A percentile compares a stretch with the other conserved stretches of the same genome.
These are phyloP conservation scores for Drosophila atroscutellata DNA, from an alignment of 2,888 invertebrate genomes.

Conservation along the genomic window DNA sequence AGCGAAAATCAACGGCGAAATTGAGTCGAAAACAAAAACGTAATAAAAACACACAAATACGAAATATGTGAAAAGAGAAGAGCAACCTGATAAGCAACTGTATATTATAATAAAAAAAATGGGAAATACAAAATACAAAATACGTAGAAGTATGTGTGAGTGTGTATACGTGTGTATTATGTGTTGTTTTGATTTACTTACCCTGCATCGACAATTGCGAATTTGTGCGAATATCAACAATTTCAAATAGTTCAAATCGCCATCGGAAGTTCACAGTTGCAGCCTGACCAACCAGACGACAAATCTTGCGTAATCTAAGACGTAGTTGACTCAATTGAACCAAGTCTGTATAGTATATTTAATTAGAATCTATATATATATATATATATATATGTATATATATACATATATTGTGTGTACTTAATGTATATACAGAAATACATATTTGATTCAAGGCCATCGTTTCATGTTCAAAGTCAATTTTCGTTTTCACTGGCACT, in stretches of 20 bases:
- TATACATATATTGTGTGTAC: background rate
- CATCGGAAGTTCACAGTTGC: conserved; percentile 44
- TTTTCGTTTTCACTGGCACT: conserved; percentile 68
- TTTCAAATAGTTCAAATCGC: conserved; percentile 47
- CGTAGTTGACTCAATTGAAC: conserved; percentile 69
- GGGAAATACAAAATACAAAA: background rate
- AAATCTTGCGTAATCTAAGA: conserved; percentile 69
- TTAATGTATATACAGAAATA: background rate
- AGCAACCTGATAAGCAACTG: conserved; percentile 54
- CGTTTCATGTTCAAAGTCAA: conserved; percentile 56
- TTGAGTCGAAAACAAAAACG: conserved; percentile 64
- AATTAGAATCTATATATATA: conserved; percentile 9
- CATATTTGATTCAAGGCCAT: conserved; percentile 47
- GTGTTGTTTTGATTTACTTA: conserved; percentile 11
- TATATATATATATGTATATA: background rate
- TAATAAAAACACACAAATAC: conserved; percentile 63
- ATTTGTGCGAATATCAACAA: conserved; percentile 31
- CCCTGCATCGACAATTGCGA: conserved; percentile 12
- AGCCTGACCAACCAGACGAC: conserved; percentile 22
- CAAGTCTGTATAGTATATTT: conserved; percentile 22
- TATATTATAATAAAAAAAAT: conserved; percentile 9
- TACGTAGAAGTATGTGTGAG: background rate
- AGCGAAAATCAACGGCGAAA: conserved; percentile 10
- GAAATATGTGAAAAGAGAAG: conserved; percentile 46
- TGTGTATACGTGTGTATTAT: conserved; percentile 5